Conservation (phyloP, 1,140 invertebrate genomes). For the Zelostemma sp. region DNA sequence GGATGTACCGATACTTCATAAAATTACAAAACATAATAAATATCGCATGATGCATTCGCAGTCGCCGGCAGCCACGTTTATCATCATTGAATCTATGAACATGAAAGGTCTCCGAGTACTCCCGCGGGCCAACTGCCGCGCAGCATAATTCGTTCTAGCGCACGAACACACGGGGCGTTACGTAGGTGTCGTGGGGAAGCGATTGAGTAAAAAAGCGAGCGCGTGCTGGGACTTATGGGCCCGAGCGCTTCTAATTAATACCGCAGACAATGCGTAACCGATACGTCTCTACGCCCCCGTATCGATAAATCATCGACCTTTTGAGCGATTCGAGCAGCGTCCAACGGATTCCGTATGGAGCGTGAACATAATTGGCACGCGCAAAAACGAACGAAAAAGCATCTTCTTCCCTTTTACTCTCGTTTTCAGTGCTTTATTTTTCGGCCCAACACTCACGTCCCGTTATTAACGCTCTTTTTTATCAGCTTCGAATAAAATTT, state of each 20-base stretch:
- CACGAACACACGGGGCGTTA: conserved; percentile 20
- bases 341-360: conserved; percentile 52
- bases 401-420: conserved; percentile 34
- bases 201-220: conserved; percentile 23
- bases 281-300: conserved; percentile 50
- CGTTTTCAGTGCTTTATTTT: conserved; percentile 6
- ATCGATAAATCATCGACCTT: conserved; percentile 37
- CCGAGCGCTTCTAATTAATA: conserved; percentile 52
- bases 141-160: conserved; percentile 17
- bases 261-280: conserved; percentile 54
- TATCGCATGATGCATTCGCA: too few species aligned
- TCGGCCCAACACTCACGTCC: too few species aligned
- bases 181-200: conserved; percentile 42
- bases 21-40: too few species aligned
- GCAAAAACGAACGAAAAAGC: conserved; percentile 43
- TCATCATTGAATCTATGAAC: not conserved
- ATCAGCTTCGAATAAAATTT: conserved; percentile 7
- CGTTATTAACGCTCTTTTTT: conserved; percentile 15
- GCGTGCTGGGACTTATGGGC: conserved; percentile 48
- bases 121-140: conserved; percentile 49
- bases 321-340: conserved; percentile 40
- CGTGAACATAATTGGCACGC: conserved; percentile 51
- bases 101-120: conserved; percentile 28
- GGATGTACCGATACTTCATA: too few species aligned
- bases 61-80: too few species aligned